A percentile compares a stretch with the other conserved stretches of the same genome.
phyloP scores from a whole-genome alignment of 2,888 invertebrate species.

The Lathronympha strigana region DNA sequence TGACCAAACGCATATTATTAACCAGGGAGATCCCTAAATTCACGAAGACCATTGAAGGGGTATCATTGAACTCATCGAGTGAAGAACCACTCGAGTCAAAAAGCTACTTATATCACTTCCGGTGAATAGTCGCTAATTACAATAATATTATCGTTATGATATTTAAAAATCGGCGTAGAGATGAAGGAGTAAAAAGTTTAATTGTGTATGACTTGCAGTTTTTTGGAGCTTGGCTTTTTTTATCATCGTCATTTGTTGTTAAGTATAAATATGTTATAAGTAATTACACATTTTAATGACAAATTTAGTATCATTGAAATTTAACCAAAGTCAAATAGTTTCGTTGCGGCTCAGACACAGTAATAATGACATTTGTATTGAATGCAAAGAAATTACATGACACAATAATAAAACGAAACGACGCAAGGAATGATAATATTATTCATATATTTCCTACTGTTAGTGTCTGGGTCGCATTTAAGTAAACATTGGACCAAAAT shows the following conservation, averaged over 20 bases:
- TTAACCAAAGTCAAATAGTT: too few species aligned
- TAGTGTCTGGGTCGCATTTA: too few species aligned
- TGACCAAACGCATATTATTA: slow-evolving; percentile 1
- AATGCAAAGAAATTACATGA: too few species aligned
- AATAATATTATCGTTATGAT: slow-evolving; percentile 29
- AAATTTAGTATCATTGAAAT: too few species aligned
- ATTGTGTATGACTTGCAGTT: slow-evolving; percentile 3
- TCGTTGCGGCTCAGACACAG: too few species aligned
- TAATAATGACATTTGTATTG: too few species aligned
- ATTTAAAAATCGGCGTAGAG: slow-evolving; percentile 15
- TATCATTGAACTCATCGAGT: slow-evolving; percentile 34
- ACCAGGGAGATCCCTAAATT: slow-evolving; percentile 12
- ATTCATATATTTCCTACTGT: too few species aligned
- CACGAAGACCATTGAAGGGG: slow-evolving; percentile 23
- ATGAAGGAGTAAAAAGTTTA: not conserved
- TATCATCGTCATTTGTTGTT: not conserved
- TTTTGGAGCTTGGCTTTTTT: not conserved
- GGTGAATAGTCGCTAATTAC: slow-evolving; percentile 36
- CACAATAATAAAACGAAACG: too few species aligned
- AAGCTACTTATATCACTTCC: slow-evolving; percentile 24
- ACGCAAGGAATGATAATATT: too few species aligned
- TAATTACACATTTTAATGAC: not conserved
- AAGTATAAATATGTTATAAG: not conserved
- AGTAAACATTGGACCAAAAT: not conserved
- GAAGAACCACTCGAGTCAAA: slow-evolving; percentile 24